Base-by-base conservation (phyloP, 2,888 invertebrate genomes). In the Imbricaverruca yamaguchii region DNA sequence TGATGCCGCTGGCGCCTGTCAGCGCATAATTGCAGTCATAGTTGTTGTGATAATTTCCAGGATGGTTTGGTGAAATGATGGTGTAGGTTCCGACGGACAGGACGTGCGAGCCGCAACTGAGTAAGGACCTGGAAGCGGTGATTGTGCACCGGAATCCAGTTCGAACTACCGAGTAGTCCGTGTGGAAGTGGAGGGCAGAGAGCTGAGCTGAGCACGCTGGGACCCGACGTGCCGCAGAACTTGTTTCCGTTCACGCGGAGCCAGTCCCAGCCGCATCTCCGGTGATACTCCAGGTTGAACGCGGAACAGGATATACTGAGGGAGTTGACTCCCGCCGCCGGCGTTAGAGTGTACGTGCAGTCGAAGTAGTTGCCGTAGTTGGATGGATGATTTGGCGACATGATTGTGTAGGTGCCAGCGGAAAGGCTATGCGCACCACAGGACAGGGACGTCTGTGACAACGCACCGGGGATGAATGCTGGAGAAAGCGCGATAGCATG, bases 381-480 rank as follows among this genome's bases (percentile, higher is more conserved):
- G 18, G 25, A 9, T 8, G 69, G 69, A 15, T 69, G 25, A 15
- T 25, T 69, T 9, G 39, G 23, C 23, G 69, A 69, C 18, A 23
- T 10, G 80, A 61, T 80, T 10, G 9, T 55, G 80, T 59, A 80
- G 25, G 25, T 55, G n/a, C 59, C 57, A 21, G 53, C 83, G 8
- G 59, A 59, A 11, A 59, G 15, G 11, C 12, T 59, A 7, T 59
- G 59, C 59, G 59, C 15, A 13, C 59, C 59, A 59, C 59, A 59
- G 39, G 39, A 4, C 39, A 39, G 39, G 39, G 4, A 3, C 39
- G 39, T 3, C 39, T 39, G 39, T 39, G 39, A 1, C 39, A 39
- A 39, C 39, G 39, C 4, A 39, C 39, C 39, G 39, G 1, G 2
- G 39, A 39, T 1, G 39, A 4, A 39, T 39, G 39, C 39, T 39